These are phyloP conservation scores for Plotosus lineatus DNA, from an alignment of 2,113 vertebrate species.

Conservation along the genomic window DNA sequence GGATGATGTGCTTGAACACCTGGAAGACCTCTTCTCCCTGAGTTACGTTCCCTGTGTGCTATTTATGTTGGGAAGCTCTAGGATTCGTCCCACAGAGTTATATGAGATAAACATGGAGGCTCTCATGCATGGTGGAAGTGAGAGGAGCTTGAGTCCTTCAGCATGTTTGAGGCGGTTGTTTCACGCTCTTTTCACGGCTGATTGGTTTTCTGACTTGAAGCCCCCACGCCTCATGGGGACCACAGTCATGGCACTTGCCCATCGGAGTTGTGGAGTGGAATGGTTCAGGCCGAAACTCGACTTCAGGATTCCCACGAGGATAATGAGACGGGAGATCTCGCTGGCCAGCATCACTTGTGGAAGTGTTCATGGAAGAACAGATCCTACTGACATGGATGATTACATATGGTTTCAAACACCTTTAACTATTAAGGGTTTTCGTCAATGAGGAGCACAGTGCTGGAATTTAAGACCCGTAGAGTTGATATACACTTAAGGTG, in stretches of 20 bases:
- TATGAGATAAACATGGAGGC: slow-evolving; percentile 91
- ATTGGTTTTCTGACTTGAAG: slow-evolving; percentile 85
- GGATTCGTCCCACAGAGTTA: slow-evolving; percentile 84
- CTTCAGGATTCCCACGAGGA: slow-evolving; percentile 82
- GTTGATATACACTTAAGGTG: too few species aligned
- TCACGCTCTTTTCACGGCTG: slow-evolving; percentile 86
- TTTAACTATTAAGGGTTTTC: slow-evolving; percentile 84
- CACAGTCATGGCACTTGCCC: slow-evolving; percentile 81
- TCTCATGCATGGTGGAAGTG: slow-evolving; percentile 68
- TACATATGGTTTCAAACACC: slow-evolving; percentile 97
- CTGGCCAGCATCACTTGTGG: slow-evolving; percentile 72
- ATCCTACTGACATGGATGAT: slow-evolving; percentile 70
- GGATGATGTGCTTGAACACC: slow-evolving; percentile 81
- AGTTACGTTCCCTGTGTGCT: slow-evolving; percentile 86
- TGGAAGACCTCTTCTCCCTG: slow-evolving; percentile 85
- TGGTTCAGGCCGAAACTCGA: slow-evolving; percentile 93
- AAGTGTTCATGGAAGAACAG: slow-evolving; percentile 4
- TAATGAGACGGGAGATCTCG: slow-evolving; percentile 79
- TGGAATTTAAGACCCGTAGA: too few species aligned
- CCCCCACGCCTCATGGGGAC: slow-evolving; percentile 78
- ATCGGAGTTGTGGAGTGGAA: slow-evolving; percentile 84
- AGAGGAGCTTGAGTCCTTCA: slow-evolving; percentile 74
- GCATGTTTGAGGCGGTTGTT: slow-evolving; percentile 87
- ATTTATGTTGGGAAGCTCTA: slow-evolving; percentile 86
- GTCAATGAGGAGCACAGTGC: slow-evolving; percentile 63